These are phyloP conservation scores for Octopus sinensis DNA, from an alignment of 1,140 invertebrate genomes.

Conservation along the genomic window DNA sequence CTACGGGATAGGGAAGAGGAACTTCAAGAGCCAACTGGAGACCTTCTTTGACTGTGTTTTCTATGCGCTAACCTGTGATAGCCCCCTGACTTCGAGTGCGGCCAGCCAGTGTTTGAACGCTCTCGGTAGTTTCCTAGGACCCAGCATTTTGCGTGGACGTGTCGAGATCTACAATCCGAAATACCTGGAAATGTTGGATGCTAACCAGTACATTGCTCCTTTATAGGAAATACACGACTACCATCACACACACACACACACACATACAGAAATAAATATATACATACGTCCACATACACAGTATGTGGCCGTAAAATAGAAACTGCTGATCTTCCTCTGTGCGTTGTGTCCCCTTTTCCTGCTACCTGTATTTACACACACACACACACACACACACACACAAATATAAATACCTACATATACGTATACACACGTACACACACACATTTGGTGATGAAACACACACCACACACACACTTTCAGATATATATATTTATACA, in stretches of 20 bases:
- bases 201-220: constrained; percentile 52
- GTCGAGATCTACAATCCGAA: constrained; percentile 61
- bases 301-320: not conserved
- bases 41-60: constrained; percentile 62
- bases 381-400: not conserved
- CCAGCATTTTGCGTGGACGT: constrained; percentile 61
- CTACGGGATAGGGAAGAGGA: constrained; percentile 60
- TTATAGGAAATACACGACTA: constrained; percentile 32
- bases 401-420: not conserved
- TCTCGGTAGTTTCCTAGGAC: constrained; percentile 59
- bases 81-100: constrained; percentile 60
- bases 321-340: not conserved
- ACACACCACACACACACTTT: no score
- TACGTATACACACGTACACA: no score
- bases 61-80: constrained; percentile 62
- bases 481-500: no score
- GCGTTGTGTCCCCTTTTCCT: not conserved
- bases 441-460: no score
- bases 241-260: not conserved
- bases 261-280: not conserved
- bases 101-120: constrained; percentile 61
- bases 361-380: not conserved
- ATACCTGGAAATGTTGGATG: constrained; percentile 52
- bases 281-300: not conserved
- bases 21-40: constrained; percentile 61